phyloP scores from a whole-genome alignment of 2,113 vertebrate species.

The Scomber scombrus region DNA sequence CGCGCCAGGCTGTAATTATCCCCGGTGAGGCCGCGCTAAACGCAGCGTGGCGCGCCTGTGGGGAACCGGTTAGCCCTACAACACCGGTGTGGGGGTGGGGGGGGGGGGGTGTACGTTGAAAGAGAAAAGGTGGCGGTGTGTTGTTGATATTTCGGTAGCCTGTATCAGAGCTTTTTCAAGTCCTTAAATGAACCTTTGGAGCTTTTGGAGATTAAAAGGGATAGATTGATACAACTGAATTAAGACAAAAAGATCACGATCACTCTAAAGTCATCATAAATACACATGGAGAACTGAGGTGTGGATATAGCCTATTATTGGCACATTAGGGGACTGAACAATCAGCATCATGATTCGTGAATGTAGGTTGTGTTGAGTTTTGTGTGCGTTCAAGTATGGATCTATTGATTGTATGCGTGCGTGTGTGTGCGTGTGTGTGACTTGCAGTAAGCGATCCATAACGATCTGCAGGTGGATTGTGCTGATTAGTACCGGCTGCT shows the following conservation, averaged over 20 bases:
- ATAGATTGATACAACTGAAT: conserved; percentile 30
- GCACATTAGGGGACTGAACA: background rate
- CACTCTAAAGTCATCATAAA: conserved; percentile 2
- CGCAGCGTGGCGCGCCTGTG: conserved; percentile 82
- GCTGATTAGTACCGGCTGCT: conserved; percentile 86
- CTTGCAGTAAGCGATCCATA: conserved; percentile 85
- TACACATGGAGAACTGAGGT: background rate
- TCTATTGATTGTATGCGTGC: conserved; percentile 48
- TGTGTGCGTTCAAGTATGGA: conserved; percentile 13
- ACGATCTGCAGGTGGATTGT: conserved; percentile 86
- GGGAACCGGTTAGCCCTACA: conserved; percentile 78
- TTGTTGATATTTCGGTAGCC: conserved; percentile 38
- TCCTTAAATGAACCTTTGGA: conserved; percentile 16
- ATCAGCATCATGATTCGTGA: background rate
- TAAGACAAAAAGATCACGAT: background rate
- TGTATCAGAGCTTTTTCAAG: conserved; percentile 22
- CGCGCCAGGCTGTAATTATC: conserved; percentile 83
- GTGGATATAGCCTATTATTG: background rate
- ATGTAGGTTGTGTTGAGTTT: background rate
- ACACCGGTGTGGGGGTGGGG: conserved; percentile 50
- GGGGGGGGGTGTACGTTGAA: background rate
- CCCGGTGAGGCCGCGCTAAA: conserved; percentile 82
- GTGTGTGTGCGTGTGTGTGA: conserved; percentile 38
- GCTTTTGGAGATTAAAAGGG: background rate
- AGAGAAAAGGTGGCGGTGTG: conserved; percentile 8